Base-by-base conservation (phyloP, 2,113 vertebrate species). In the Morone chrysops region DNA sequence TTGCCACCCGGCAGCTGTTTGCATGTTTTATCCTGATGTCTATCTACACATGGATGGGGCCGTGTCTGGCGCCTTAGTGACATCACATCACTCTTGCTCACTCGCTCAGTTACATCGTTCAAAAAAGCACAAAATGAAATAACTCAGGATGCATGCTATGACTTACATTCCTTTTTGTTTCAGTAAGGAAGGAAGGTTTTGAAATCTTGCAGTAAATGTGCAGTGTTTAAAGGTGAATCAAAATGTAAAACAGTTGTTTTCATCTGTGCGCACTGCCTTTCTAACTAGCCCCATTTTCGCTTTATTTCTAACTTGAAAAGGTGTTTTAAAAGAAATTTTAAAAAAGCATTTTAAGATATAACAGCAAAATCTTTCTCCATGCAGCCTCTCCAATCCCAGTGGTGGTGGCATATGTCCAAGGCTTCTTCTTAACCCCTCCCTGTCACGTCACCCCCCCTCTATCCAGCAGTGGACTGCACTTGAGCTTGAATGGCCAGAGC, bases 401-500 rank as follows among this genome's bases (percentile, higher is more conserved):
- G 78, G 78, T 88, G 83, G 86, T 87, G 87, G 92, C 91, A 94
- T 93, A 93, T 93, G 90, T 93, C 87, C 89, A 89, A 84, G 70
- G 81, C 54, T 67, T 82, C 89, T 45, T 41, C 38, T 13, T 3
- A 31, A 18, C 45, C 61, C 76, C 61, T 62, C 31, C 45, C 61
- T 71, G 61, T 63, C 31, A 9, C 0, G 6, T 45, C 62, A 65
- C 20, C 7, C 31, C 1, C 13, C 54, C 86, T 63, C 63, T 53
- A 31, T 84, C 90, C 85, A 84, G 85, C 87, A 81, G 90, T 81
- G 89, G 88, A 89, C 91, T 93, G 91, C 94, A 94, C 94, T 95
- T 95, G 93, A 95, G 93, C 91, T 93, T 94, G 93, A 94, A 94
- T 93, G 91, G 90, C 69, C 79, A 77, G 83, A 88, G 91, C 67